Evolutionary conservation across 1,140 invertebrate genomes (phyloP).

Genomic region (Apis florea): DNA sequence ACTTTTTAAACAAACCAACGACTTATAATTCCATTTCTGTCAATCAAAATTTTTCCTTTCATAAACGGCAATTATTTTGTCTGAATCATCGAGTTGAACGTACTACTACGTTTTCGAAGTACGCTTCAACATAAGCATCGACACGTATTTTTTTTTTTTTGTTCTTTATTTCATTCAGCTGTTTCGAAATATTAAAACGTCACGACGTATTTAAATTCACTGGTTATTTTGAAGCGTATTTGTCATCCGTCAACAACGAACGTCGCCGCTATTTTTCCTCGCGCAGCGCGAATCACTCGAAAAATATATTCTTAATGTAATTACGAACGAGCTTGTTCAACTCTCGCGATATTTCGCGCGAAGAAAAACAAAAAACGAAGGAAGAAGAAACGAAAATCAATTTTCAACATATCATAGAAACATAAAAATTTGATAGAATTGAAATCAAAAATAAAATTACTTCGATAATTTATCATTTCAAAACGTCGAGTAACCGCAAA

Average conservation of each 20-base stretch:
- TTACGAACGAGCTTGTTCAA: constrained; percentile 7
- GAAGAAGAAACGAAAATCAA: too few species aligned
- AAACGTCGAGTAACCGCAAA: too few species aligned
- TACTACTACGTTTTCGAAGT: background rate
- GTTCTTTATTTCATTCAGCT: background rate
- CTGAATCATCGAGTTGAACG: too few species aligned
- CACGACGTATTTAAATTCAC: constrained; percentile 4
- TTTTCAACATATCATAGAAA: too few species aligned
- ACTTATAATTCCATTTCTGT: background rate
- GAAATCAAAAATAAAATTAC: too few species aligned
- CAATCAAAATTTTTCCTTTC: background rate
- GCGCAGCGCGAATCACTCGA: background rate
- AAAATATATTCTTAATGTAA: constrained; percentile 6
- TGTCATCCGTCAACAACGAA: constrained; percentile 17
- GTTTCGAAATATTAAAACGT: constrained; percentile 17
- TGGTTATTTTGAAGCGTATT: background rate
- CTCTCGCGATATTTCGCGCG: background rate
- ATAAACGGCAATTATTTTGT: background rate
- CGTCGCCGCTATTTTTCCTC: background rate
- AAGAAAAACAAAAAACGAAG: too few species aligned
- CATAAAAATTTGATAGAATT: too few species aligned
- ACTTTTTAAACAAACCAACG: background rate
- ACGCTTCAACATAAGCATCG: constrained; percentile 1
- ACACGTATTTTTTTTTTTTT: background rate
- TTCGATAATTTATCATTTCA: too few species aligned